Evolutionary conservation across 23 tunicate genomes (phyloP).

Genomic region (Botrylloides violaceus): DNA sequence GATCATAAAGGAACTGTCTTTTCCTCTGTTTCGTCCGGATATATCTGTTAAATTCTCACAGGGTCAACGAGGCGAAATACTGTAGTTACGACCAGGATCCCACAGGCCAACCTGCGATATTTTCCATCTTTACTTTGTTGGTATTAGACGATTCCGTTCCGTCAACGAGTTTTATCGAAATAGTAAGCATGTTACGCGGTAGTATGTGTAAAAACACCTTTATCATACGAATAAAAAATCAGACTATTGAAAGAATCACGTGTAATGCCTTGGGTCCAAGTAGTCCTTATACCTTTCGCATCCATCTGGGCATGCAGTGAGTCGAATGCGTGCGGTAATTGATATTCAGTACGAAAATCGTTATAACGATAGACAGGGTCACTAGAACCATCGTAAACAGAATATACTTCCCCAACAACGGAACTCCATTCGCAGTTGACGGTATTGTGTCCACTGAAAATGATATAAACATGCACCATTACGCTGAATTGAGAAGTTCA

Average conservation of each 20-base stretch:
- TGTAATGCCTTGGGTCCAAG: no score
- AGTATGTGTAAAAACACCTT: no score
- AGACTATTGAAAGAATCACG: no score
- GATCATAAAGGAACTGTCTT: neutral
- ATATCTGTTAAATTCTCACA: no score
- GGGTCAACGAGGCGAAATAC: no score
- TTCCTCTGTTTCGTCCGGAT: neutral
- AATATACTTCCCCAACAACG: slow-evolving; percentile 80
- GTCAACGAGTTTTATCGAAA: neutral
- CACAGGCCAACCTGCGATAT: no score
- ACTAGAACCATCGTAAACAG: slow-evolving; percentile 90
- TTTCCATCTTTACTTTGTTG: no score
- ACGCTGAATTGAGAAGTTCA: neutral
- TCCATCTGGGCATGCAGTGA: slow-evolving; percentile 61
- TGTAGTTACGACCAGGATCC: no score
- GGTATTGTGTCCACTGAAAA: slow-evolving; percentile 85
- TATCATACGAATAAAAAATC: no score
- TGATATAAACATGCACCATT: no score
- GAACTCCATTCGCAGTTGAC: slow-evolving; percentile 91
- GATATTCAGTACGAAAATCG: slow-evolving; percentile 68
- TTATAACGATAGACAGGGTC: slow-evolving; percentile 77
- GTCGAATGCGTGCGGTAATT: slow-evolving; percentile 85
- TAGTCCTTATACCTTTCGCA: slow-evolving; percentile 85
- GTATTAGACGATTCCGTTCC: no score
- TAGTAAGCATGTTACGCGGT: neutral